Conservation (phyloP, 2,113 vertebrate genomes). For the Leucopsar rothschildi region DNA sequence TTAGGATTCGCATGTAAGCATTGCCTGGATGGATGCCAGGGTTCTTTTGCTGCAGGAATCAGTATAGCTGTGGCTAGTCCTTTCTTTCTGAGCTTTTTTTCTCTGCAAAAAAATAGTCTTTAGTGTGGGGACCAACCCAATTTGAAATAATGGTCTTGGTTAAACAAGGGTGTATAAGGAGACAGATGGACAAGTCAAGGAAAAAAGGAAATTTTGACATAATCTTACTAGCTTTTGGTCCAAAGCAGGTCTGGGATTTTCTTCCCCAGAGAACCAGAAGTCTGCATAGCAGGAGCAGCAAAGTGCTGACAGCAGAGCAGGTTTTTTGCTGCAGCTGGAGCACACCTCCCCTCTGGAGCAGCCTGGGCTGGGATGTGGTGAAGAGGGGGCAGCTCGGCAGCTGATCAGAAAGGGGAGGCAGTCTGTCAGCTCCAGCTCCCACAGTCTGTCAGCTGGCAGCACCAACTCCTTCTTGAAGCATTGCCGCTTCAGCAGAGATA, state of each 20-base stretch:
- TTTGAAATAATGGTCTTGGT: neutral
- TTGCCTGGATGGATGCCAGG: neutral
- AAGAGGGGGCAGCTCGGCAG: fast-evolving
- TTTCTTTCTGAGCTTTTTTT: neutral
- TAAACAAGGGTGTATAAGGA: neutral
- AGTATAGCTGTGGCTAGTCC: neutral
- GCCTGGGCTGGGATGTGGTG: fast-evolving
- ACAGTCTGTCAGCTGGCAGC: neutral
- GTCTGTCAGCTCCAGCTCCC: too few relatives aligned
- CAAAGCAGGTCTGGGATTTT: neutral
- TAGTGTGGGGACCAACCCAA: neutral
- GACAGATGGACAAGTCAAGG: neutral
- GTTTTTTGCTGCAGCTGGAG: neutral
- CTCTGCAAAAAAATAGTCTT: neutral
- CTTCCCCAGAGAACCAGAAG: neutral
- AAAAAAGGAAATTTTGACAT: neutral
- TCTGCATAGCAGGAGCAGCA: neutral
- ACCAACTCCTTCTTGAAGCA: neutral
- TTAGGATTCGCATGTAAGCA: neutral
- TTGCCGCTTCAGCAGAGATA: neutral
- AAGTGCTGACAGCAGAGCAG: fast-evolving
- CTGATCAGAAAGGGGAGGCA: fast-evolving
- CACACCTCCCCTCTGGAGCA: too few relatives aligned
- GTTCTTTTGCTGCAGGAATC: neutral
- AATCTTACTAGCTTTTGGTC: neutral